Evolutionary conservation across 2,113 vertebrate species (phyloP), one percentile per base, ranked within the genome.

Genomic region (Lepus europaeus): DNA sequence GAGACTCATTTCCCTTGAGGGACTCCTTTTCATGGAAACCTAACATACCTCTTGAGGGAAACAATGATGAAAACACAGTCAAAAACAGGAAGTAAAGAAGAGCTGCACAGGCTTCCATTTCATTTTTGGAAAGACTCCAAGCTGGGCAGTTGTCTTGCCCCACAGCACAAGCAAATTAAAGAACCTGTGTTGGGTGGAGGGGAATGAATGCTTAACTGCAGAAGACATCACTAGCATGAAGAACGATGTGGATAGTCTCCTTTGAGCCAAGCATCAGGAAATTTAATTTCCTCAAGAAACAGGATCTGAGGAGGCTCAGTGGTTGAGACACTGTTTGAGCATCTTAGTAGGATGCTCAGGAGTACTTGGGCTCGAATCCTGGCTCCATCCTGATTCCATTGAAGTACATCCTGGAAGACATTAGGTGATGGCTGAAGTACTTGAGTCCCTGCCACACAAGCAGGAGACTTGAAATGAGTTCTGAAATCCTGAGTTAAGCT

Each of bases 21-120:
- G 51, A 70, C 31, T 94, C 36, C 77, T 93, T 93, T 86, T 82
- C 51, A 39, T 74, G 72, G 19, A 96, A 82, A 80, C 22, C 5
- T 88, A 93, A 19, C 6, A 87, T 3, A 59, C 61, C 1, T 63
- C 45, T 91, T 89, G 5, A n/a, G n/a, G 17, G 12, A 78, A 87
- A 86, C 3, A 87, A 23, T 87, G 12, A 51, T 39, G 25, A 72
- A 59, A 95, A 89, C 56, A 59, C 22, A 91, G 81, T 53, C 68
- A 78, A 90, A n/a, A 72, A 53, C 20, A 1, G 17, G 53, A 87
- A 88, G 79, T 88, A 86, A 61, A 81, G 36, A 92, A 2, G 5
- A 73, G 25, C 76, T 33, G 5, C 6, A 56, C 90, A 77, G n/a
- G 0, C 10, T 87, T 10, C 13, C 45, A 16, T 14, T 31, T 80